These are phyloP conservation scores for Microcaecilia unicolor DNA, from an alignment of 2,797 vertebrate genomes.

Conservation along the genomic window DNA sequence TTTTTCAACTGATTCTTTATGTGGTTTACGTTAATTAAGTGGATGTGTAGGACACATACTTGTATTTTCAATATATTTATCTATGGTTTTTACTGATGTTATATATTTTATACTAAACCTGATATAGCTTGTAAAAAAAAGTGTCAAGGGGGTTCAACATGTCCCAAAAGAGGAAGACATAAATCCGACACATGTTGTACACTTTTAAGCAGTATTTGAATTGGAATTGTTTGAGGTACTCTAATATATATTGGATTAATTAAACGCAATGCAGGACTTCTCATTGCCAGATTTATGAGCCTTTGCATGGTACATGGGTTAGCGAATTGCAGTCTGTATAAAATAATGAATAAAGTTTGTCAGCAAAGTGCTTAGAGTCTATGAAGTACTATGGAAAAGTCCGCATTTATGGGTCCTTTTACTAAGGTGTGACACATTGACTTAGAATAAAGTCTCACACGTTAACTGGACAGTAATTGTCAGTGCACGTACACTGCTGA, in stretches of 20 bases:
- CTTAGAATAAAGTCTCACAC: no score
- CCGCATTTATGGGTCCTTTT: no score
- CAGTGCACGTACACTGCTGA: no score
- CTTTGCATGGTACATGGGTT: no score
- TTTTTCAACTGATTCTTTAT: conserved; percentile 9
- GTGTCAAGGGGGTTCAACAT: conserved; percentile 4
- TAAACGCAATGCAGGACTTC: no score
- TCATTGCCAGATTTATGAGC: no score
- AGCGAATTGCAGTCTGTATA: no score
- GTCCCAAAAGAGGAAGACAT: conserved; percentile 3
- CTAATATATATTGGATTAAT: not conserved
- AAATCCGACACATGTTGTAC: conserved; percentile 17
- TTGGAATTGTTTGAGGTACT: not conserved
- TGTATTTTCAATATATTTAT: conserved; percentile 2
- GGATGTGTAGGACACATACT: not conserved
- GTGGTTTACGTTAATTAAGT: conserved; percentile 2
- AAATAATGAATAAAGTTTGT: no score
- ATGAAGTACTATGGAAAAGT: no score
- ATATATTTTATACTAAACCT: conserved; percentile 8
- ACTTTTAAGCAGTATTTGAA: conserved; percentile 17
- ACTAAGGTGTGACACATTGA: no score
- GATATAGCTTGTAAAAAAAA: conserved; percentile 11
- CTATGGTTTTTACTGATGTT: conserved; percentile 3
- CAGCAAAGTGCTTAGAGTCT: no score
- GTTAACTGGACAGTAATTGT: no score